Evolutionary conservation across 2,797 vertebrate genomes (phyloP).

Genomic region (Trachurus trachurus): DNA sequence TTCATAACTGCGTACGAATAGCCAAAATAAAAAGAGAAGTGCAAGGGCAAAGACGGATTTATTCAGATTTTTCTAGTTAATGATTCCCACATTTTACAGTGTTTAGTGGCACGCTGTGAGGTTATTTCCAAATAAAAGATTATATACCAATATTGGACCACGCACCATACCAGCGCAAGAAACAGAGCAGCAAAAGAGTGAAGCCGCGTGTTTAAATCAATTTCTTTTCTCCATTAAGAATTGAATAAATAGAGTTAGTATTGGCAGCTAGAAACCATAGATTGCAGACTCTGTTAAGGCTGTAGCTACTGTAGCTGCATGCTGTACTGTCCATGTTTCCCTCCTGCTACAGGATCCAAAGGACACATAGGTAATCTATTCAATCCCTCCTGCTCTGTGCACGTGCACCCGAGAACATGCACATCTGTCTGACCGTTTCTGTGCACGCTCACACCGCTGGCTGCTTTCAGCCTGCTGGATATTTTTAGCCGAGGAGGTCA

Average conservation of each 20-base stretch:
- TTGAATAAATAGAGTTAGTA: conserved; percentile 11
- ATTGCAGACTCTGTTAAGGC: neutral
- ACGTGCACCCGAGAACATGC: conserved; percentile 14
- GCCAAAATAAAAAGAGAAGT: conserved; percentile 14
- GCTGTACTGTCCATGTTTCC: neutral
- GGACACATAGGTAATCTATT: conserved; percentile 1
- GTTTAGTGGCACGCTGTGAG: neutral
- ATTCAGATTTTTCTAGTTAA: conserved; percentile 6
- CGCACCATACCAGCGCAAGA: conserved; percentile 5
- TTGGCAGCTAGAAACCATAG: neutral
- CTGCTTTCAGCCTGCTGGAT: neutral
- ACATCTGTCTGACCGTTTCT: neutral
- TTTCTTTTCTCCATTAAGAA: conserved; percentile 14
- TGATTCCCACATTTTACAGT: neutral
- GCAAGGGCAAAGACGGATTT: conserved; percentile 1
- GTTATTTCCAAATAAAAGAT: neutral
- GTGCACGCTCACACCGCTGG: neutral
- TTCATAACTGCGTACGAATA: conserved; percentile 13
- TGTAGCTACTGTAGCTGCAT: neutral
- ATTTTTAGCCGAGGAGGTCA: neutral
- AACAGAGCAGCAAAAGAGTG: conserved; percentile 7
- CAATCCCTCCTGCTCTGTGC: neutral
- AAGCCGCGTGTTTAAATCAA: conserved; percentile 17
- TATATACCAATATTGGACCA: neutral
- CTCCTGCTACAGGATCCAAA: conserved; percentile 6